Conservation (phyloP, 2,888 invertebrate genomes). For the Parnassius smintheus region DNA sequence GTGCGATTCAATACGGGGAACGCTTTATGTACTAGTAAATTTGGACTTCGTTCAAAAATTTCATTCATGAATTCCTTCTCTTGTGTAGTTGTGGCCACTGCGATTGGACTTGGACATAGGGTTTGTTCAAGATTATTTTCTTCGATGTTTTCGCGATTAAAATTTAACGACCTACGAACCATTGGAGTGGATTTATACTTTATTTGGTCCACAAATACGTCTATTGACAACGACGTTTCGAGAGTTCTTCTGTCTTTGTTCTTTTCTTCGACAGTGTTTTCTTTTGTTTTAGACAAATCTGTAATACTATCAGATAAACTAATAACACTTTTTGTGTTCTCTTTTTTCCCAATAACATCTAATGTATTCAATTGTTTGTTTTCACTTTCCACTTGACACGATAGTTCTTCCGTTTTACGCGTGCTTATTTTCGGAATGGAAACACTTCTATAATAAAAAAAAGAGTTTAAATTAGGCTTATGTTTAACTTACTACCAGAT, state of each 20-base stretch:
- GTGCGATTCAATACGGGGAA: constrained; percentile 32
- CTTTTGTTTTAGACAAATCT: constrained; percentile 42
- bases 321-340: constrained; percentile 44
- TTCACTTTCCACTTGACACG: constrained; percentile 25
- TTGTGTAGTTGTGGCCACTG: constrained; percentile 57
- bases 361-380: constrained; percentile 14
- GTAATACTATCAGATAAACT: constrained; percentile 47
- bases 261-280: constrained; percentile 44
- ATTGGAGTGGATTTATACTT: constrained; percentile 68
- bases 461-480: too few species aligned
- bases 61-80: constrained; percentile 64
- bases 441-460: constrained; percentile 40
- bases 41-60: constrained; percentile 58
- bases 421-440: constrained; percentile 47
- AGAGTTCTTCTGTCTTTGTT: constrained; percentile 37
- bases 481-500: too few species aligned
- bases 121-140: constrained; percentile 54
- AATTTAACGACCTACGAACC: constrained; percentile 65
- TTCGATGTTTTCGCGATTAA: constrained; percentile 42
- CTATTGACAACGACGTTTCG: constrained; percentile 63
- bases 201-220: constrained; percentile 62
- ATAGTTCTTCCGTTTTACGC: constrained; percentile 39
- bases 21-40: constrained; percentile 38
- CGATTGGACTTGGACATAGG: constrained; percentile 48
- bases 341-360: constrained; percentile 18